Evolutionary conservation across 2,797 vertebrate species (phyloP), one percentile per base, ranked within the genome.

Genomic region (Tangara arthus): DNA sequence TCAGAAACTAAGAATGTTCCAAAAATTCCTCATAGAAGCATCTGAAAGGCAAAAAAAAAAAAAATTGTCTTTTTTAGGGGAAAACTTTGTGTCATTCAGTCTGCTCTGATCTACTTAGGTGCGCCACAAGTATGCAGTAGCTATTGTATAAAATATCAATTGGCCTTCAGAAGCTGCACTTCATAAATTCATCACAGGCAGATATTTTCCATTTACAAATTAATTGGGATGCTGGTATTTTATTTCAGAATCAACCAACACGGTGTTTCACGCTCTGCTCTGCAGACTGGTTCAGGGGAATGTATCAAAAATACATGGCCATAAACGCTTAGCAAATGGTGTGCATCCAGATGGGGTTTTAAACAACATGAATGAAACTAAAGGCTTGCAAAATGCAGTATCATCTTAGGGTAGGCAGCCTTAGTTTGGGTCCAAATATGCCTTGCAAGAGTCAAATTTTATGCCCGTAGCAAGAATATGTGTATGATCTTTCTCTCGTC

Each of bases 181-280:
- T 78, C 37, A 57, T 82, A 75, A 89, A 92, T 91, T 85, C 79
- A 92, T 88, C 65, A 85, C n/a, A 84, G 55, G 50, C 72, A 81
- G 65, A 49, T 78, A 86, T 72, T 79, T 96, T 91, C 91, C 61
- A 88, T 88, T 91, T 93, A 80, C 59, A 86, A 94, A 94, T 86
- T 88, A 94, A 94, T 59, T 91, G 73, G 15, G 55, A 91, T 4
- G 12, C 28, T 93, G 69, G 77, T 63, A 81, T 94, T 95, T 95
- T 77, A 49, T 85, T 93, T 85, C 81, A 85, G 89, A 77, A 92
- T 10, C 47, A 92, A 66, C 59, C 60, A 84, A 63, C 37, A 50
- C 0, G 0, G 56, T 44, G 60, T 65, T 92, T 82, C 72, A 42
- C 2, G 14, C 47, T 81, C 61, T 6, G 24, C 50, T 83, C 61